phyloP scores from a whole-genome alignment of 1,140 invertebrate species.

The Drosophila murphyi region DNA sequence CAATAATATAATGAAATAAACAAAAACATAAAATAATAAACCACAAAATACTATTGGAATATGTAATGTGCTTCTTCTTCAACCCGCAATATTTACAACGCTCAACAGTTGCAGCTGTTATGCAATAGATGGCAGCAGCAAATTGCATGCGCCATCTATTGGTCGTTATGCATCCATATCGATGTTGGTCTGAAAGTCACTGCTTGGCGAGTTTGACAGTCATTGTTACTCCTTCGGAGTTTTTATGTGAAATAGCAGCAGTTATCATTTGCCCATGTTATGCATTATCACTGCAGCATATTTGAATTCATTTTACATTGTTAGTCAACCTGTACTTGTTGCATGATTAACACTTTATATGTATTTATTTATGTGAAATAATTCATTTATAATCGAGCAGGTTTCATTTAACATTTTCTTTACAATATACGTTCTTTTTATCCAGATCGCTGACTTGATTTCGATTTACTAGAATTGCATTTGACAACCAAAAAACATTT shows the following conservation, averaged over 20 bases:
- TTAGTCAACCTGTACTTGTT: neutral
- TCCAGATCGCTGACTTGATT: too few species aligned
- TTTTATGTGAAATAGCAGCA: conserved; percentile 32
- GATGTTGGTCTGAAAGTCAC: conserved; percentile 45
- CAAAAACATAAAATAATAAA: neutral
- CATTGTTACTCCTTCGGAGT: conserved; percentile 68
- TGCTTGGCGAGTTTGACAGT: conserved; percentile 40
- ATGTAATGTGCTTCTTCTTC: conserved; percentile 9
- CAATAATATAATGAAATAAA: neutral
- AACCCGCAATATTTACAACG: conserved; percentile 1
- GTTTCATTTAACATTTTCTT: too few species aligned
- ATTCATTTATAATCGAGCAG: neutral
- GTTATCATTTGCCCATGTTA: neutral
- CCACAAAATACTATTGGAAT: neutral
- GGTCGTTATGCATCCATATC: conserved; percentile 27
- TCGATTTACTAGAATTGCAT: too few species aligned
- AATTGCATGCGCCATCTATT: conserved; percentile 63
- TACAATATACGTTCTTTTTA: too few species aligned
- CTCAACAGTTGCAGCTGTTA: conserved; percentile 26
- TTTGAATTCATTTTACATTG: neutral
- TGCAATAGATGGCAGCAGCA: conserved; percentile 62
- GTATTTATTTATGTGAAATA: neutral
- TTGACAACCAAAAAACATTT: too few species aligned
- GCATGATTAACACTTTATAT: neutral
- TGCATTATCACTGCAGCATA: neutral